Evolutionary conservation across 1,140 invertebrate species (phyloP).

Genomic region (Diabrotica undecimpunctata): DNA sequence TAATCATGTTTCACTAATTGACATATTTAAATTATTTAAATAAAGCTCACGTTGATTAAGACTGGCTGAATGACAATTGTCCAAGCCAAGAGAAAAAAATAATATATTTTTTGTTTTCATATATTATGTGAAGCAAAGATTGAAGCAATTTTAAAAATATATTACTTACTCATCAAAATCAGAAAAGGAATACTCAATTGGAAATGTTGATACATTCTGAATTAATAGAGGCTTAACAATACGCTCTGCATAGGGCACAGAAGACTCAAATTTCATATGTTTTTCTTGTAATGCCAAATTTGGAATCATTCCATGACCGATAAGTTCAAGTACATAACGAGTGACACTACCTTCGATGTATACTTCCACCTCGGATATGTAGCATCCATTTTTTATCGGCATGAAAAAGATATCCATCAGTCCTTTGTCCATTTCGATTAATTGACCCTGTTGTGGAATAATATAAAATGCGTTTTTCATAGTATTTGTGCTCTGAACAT

Average conservation of each 20-base stretch:
- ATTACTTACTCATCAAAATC: slow-evolving; percentile 48
- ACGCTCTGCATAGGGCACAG: slow-evolving; percentile 41
- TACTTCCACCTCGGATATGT: slow-evolving; percentile 40
- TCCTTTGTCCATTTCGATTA: slow-evolving; percentile 24
- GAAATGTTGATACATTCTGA: slow-evolving; percentile 43
- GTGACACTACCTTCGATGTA: slow-evolving; percentile 39
- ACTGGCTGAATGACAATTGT: no score
- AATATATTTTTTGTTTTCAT: no score
- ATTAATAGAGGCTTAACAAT: slow-evolving; percentile 42
- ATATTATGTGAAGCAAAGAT: no score
- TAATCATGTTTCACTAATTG: no score
- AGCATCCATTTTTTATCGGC: slow-evolving; percentile 29
- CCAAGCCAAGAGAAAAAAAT: no score
- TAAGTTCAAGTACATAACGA: slow-evolving; percentile 34
- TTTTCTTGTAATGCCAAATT: slow-evolving; percentile 42
- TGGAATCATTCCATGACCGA: slow-evolving; percentile 44
- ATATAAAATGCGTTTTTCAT: slow-evolving; percentile 30
- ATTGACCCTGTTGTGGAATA: slow-evolving; percentile 32
- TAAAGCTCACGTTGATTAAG: no score
- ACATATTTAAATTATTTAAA: no score
- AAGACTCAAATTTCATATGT: slow-evolving; percentile 42
- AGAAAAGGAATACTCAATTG: slow-evolving; percentile 49
- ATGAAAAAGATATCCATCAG: slow-evolving; percentile 36
- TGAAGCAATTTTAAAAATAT: not conserved
- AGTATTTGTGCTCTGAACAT: slow-evolving; percentile 25